Percentiles rank a stretch among this genome's conserved stretches.
Conservation (phyloP, 2,888 invertebrate genomes). For the Cosmia pyralina region DNA sequence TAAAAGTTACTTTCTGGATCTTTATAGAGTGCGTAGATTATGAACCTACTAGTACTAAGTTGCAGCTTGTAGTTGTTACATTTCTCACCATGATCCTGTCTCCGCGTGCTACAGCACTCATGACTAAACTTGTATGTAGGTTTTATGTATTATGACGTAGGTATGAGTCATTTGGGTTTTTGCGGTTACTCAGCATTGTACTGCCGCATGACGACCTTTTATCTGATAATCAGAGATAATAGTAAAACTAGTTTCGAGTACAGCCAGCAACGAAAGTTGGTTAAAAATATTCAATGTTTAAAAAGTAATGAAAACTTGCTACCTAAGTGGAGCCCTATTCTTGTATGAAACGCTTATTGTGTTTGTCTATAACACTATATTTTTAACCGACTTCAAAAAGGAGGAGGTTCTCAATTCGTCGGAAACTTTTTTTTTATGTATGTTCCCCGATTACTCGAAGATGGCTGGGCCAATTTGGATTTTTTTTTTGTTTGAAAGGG, state of each 20-base stretch:
- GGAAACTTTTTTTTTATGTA: too few relatives aligned
- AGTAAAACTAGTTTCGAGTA: neutral
- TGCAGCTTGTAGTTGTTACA: neutral
- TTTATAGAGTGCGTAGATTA: neutral
- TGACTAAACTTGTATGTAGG: neutral
- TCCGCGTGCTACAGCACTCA: neutral
- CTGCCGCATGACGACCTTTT: neutral
- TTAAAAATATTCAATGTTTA: neutral
- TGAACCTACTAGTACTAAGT: neutral
- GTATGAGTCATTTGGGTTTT: constrained; percentile 4
- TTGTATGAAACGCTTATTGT: neutral
- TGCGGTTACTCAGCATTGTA: constrained; percentile 1
- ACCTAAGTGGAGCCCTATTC: neutral
- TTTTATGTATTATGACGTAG: too few relatives aligned
- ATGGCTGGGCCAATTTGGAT: too few relatives aligned
- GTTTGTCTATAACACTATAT: too few relatives aligned
- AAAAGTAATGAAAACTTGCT: neutral
- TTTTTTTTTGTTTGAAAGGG: too few relatives aligned
- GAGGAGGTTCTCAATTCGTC: too few relatives aligned
- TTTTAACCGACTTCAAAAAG: too few relatives aligned
- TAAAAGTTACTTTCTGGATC: neutral
- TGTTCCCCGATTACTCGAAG: too few relatives aligned
- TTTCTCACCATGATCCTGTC: neutral
- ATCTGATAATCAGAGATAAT: neutral
- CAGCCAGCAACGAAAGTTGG: neutral